Percentiles rank a stretch among this genome's conserved stretches.
phyloP scores from a whole-genome alignment of 2,888 invertebrate genomes.

The Andrena flavipes region DNA sequence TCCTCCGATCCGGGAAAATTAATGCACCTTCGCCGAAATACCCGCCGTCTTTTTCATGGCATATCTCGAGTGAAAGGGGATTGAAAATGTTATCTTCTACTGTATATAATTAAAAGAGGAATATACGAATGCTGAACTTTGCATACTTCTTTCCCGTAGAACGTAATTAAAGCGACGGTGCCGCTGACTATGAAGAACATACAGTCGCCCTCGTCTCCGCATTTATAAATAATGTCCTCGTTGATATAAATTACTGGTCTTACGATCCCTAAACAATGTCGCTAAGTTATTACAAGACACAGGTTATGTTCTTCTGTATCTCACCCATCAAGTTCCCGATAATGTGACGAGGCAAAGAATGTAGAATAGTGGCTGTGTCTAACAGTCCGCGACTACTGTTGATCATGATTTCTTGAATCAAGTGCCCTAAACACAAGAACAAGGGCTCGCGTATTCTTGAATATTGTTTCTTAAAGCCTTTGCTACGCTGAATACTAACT shows the following conservation, averaged over 20 bases:
- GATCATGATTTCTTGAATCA: slow-evolving; percentile 79
- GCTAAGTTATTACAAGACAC: neutral
- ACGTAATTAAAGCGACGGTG: slow-evolving; percentile 78
- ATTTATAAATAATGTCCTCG: slow-evolving; percentile 80
- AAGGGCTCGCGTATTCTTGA: neutral
- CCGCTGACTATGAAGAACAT: slow-evolving; percentile 84
- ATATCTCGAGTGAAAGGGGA: slow-evolving; percentile 78
- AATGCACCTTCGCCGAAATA: slow-evolving; percentile 86
- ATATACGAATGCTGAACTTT: neutral
- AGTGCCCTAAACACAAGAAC: slow-evolving; percentile 65
- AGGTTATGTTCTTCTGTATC: neutral
- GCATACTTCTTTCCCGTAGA: slow-evolving; percentile 77
- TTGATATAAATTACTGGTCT: slow-evolving; percentile 78
- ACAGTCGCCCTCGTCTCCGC: slow-evolving; percentile 74
- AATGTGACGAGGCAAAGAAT: slow-evolving; percentile 74
- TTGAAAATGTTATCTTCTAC: neutral
- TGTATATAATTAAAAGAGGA: neutral
- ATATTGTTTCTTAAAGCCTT: neutral
- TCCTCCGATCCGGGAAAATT: slow-evolving; percentile 85
- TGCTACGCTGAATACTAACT: slow-evolving; percentile 77
- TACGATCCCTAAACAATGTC: slow-evolving; percentile 64
- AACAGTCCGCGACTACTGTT: slow-evolving; percentile 78
- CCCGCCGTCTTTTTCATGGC: slow-evolving; percentile 87
- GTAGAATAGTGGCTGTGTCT: slow-evolving; percentile 78
- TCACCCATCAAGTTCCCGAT: slow-evolving; percentile 78